Evolutionary conservation across 2,797 vertebrate species (phyloP).

Genomic region (Epinephelus malabaricus): DNA sequence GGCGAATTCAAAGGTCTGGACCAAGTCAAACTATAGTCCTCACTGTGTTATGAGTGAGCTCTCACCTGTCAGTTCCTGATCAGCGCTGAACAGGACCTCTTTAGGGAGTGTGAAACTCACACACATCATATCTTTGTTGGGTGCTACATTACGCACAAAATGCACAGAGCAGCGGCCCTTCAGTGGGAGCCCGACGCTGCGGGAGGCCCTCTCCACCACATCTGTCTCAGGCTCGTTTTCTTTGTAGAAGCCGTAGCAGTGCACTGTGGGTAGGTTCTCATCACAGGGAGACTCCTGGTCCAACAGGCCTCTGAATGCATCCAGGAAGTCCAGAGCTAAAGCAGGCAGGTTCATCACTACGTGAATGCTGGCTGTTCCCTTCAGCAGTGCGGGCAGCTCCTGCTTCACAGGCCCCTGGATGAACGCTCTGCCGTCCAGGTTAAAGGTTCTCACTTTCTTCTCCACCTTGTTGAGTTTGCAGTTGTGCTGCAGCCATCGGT

Average conservation of each 20-base stretch:
- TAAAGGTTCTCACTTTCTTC: constrained; percentile 88
- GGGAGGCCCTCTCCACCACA: constrained; percentile 85
- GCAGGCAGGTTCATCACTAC: constrained; percentile 97
- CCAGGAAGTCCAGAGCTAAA: constrained; percentile 92
- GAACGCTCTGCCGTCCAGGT: constrained; percentile 94
- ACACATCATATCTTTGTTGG: constrained; percentile 98
- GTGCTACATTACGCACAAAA: constrained; percentile 94
- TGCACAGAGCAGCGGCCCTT: constrained; percentile 87
- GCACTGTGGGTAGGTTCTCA: constrained; percentile 87
- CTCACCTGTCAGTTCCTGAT: constrained; percentile 85
- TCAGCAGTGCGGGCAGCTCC: constrained; percentile 86
- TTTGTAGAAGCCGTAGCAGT: constrained; percentile 97
- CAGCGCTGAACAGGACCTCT: constrained; percentile 86
- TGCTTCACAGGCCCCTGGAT: constrained; percentile 89
- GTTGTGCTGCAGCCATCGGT: constrained; percentile 94
- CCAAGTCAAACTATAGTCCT: no score
- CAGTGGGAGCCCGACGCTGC: constrained; percentile 85
- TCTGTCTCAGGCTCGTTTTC: constrained; percentile 87
- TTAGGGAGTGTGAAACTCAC: constrained; percentile 91
- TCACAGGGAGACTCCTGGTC: constrained; percentile 58
- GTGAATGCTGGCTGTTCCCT: constrained; percentile 81
- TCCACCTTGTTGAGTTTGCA: constrained; percentile 94
- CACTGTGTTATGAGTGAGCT: neutral
- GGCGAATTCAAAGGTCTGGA: no score
- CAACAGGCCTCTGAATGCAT: constrained; percentile 90